Base-by-base conservation (phyloP, 2,797 vertebrate species). In the Epinephelus coioides region DNA sequence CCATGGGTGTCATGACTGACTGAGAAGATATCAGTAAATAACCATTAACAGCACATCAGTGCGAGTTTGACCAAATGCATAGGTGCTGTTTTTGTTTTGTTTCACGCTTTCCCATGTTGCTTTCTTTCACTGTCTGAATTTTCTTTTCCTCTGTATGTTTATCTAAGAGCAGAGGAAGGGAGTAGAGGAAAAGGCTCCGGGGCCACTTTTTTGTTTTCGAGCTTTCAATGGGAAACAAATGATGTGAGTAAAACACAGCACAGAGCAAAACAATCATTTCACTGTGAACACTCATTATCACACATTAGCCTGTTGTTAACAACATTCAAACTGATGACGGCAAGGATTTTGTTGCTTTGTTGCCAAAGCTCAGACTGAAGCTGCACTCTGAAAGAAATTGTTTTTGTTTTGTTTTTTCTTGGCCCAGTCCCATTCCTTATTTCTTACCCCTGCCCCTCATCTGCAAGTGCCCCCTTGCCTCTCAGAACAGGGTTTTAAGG, bases 201-300 rank as follows among this genome's bases (percentile, higher is more conserved):
- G 65, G 82, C 73, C 51, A 38, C 27, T 55, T 85, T 84, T 81
- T 74, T 87, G 77, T 87, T 84, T 83, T 86, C 66, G 60, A 76
- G 59, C 66, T 74, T 84, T 82, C 80, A 69, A 88, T 87, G 78
- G 66, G 69, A 78, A 83, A 86, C 84, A 82, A 87, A 82, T 68
- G 65, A 79, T 81, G 49, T 69, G 61, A 74, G 82, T 40, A 77
- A 84, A 89, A 61, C 55, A 40, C 71, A 44, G 64, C n/a, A 43
- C 19, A 53, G 30, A 88, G 64, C 82, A 88, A 90, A 92, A 93
- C 87, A 90, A 79, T 90, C 27, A 89, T 90, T 88, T 75, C 61
- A 68, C 73, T 49, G 65, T 50, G 73, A 87, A 85, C 72, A 82
- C 21, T 56, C 62, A 88, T 88, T 83, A 87, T 21, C 1, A 23